Evolutionary conservation across 2,797 vertebrate genomes (phyloP).

Genomic region (Rhynchonycteris naso): DNA sequence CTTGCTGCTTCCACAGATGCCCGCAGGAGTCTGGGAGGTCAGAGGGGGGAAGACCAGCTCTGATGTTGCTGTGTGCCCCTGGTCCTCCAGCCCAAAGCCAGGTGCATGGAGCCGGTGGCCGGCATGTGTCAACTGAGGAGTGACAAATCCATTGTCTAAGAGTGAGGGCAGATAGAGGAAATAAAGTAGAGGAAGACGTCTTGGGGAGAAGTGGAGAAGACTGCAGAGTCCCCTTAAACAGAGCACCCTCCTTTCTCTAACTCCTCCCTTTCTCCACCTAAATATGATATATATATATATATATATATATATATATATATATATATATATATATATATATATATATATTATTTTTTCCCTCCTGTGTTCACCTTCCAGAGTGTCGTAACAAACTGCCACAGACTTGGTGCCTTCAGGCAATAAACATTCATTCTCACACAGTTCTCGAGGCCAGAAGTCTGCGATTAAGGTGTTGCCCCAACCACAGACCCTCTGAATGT

Average conservation of each 20-base stretch:
- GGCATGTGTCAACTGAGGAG: accelerated
- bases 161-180: not conserved
- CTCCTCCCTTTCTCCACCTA: not conserved
- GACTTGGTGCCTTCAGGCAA: no score
- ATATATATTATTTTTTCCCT: no score
- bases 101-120: accelerated
- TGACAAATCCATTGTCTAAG: not conserved
- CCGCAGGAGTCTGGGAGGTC: not conserved
- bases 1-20: accelerated
- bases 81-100: not conserved
- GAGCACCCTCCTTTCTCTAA: not conserved
- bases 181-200: not conserved
- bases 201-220: not conserved
- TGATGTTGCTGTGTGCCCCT: not conserved
- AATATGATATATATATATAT: not conserved
- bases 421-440: not conserved
- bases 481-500: not conserved
- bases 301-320: no score
- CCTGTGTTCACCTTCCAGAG: not conserved
- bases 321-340: no score
- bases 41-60: not conserved
- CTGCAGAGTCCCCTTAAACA: not conserved
- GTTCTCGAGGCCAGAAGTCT: not conserved
- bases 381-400: not conserved
- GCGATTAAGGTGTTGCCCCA: not conserved